Evolutionary conservation across 2,888 invertebrate species (phyloP).

Genomic region (Odontocolon sp.): DNA sequence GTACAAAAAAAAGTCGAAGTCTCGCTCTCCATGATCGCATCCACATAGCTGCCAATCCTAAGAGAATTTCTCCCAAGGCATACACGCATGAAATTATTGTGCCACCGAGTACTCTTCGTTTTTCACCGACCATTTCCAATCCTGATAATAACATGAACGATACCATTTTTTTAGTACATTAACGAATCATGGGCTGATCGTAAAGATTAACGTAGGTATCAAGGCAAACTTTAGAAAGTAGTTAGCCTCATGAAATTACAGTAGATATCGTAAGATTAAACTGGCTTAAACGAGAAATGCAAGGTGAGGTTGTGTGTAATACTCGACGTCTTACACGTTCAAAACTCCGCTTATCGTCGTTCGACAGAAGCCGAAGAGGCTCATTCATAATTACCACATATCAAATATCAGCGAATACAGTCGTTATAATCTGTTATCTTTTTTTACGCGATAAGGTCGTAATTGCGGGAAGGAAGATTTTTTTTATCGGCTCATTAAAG

Average conservation of each 20-base stretch:
- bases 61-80: conserved; percentile 86
- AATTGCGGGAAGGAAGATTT: no score
- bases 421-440: no score
- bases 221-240: conserved; percentile 1
- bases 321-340: not conserved
- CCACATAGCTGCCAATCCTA: conserved; percentile 86
- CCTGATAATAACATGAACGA: no score
- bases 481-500: no score
- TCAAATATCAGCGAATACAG: no score
- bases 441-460: no score
- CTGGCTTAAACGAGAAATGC: no score
- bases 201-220: not conserved
- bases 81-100: conserved; percentile 87
- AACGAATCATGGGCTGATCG: not conserved
- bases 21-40: conserved; percentile 87
- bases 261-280: not conserved
- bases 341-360: not conserved
- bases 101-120: conserved; percentile 87
- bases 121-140: conserved; percentile 89
- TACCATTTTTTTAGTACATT: no score
- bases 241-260: conserved; percentile 5
- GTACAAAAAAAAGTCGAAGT: conserved; percentile 85
- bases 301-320: not conserved
- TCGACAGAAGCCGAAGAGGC: no score
- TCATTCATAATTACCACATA: no score